Evolutionary conservation across 1,140 invertebrate species (phyloP).

Genomic region (Ips nitidus): DNA sequence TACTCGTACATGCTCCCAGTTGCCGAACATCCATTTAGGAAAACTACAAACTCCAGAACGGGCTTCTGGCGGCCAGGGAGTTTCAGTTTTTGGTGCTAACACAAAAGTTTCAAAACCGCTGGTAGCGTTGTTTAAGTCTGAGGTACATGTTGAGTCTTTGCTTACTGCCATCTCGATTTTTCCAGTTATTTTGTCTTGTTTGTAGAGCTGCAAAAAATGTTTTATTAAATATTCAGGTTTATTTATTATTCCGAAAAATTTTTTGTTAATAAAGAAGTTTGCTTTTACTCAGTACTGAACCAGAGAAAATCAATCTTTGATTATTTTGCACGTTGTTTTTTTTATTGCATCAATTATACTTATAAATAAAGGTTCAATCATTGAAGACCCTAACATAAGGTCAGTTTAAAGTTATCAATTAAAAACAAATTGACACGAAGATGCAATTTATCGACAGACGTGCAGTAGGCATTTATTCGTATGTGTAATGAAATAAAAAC

Average conservation of each 20-base stretch:
- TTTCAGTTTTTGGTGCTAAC: slow-evolving; percentile 52
- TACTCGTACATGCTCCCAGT: slow-evolving; percentile 67
- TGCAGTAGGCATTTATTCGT: too few relatives aligned
- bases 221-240: background rate
- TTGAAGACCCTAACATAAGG: background rate
- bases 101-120: slow-evolving; percentile 64
- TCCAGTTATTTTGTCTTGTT: slow-evolving; percentile 59
- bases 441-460: too few relatives aligned
- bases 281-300: too few relatives aligned
- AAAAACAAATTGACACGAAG: background rate
- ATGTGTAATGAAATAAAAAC: too few relatives aligned
- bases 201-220: slow-evolving; percentile 58
- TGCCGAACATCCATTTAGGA: slow-evolving; percentile 67
- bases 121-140: slow-evolving; percentile 60
- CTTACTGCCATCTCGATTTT: slow-evolving; percentile 66
- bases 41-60: slow-evolving; percentile 55
- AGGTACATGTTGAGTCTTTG: slow-evolving; percentile 67
- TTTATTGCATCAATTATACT: too few relatives aligned
- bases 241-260: background rate
- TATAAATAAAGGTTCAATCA: too few relatives aligned
- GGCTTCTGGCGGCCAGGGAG: slow-evolving; percentile 51
- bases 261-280: too few relatives aligned
- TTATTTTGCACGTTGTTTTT: too few relatives aligned
- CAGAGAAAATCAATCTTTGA: too few relatives aligned
- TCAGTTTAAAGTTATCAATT: slow-evolving; percentile 10